Percentiles rank a stretch among this genome's conserved stretches.
These are phyloP conservation scores for Bryconaethiops microstoma DNA, from an alignment of 2,797 vertebrate species.

Conservation along the genomic window DNA sequence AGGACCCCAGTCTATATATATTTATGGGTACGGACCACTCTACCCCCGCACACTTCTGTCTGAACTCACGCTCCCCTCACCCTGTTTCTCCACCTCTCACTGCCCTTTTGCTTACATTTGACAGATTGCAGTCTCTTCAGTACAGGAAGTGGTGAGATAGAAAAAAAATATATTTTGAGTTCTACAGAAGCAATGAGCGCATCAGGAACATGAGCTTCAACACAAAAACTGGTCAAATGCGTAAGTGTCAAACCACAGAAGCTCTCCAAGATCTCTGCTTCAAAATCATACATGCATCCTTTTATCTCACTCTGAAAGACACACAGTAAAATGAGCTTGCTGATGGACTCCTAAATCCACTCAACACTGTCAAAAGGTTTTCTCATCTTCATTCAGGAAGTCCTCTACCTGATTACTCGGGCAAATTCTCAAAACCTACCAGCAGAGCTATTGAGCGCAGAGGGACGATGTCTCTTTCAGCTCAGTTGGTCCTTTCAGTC, in stretches of 20 bases:
- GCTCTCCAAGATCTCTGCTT: background rate
- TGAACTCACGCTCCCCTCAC: constrained; percentile 7
- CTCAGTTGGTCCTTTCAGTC: too few species aligned
- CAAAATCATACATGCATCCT: background rate
- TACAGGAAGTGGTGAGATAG: constrained; percentile 48
- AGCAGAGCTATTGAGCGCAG: too few species aligned
- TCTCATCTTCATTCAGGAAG: constrained; percentile 27
- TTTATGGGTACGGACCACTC: constrained; percentile 10
- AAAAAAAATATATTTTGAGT: background rate
- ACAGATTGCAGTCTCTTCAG: constrained; percentile 11
- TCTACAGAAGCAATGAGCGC: background rate
- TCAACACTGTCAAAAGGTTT: background rate
- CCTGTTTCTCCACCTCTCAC: constrained; percentile 17
- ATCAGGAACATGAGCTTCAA: constrained; percentile 6
- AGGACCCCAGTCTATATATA: constrained; percentile 35
- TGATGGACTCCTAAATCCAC: background rate
- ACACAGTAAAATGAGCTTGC: background rate
- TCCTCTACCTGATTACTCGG: background rate
- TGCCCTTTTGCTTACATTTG: constrained; percentile 30
- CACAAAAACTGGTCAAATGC: background rate
- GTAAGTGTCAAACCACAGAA: constrained; percentile 35
- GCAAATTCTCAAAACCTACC: background rate
- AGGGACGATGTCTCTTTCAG: background rate
- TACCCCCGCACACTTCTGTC: constrained; percentile 23
- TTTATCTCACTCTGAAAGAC: background rate